Evolutionary conservation across 2,888 invertebrate species (phyloP).

Genomic region (Petrolisthes cinctipes): DNA sequence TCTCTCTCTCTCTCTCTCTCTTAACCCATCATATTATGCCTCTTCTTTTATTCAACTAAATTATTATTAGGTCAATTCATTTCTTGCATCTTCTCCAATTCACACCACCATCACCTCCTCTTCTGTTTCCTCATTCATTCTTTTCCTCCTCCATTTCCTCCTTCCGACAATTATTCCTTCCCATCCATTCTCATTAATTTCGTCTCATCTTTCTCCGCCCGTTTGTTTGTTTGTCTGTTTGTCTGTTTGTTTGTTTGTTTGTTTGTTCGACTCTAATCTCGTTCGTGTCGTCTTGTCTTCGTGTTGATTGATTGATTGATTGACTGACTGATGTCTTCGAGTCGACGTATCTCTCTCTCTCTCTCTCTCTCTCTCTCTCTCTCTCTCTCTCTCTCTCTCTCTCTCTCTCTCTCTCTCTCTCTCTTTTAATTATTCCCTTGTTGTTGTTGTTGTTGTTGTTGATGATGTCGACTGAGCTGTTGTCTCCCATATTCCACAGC

Average conservation of each 20-base stretch:
- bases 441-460: background rate
- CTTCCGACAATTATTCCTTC: background rate
- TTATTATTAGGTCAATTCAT: background rate
- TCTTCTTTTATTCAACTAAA: background rate
- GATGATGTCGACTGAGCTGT: background rate
- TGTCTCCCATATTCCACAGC: background rate
- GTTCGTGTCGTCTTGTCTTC: background rate
- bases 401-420: too few species aligned
- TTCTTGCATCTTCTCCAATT: too few species aligned
- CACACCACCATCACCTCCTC: background rate
- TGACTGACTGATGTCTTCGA: too few species aligned
- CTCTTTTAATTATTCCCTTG: background rate
- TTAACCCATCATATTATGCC: background rate
- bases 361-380: background rate
- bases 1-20: conserved; percentile 18
- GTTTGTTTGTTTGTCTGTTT: background rate
- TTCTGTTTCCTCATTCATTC: background rate
- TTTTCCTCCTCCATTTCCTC: background rate
- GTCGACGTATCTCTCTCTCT: background rate
- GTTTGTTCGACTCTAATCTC: background rate
- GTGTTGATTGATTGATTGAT: background rate
- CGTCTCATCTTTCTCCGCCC: background rate
- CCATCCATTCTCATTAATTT: background rate
- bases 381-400: background rate
- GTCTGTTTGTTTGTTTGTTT: background rate